Evolutionary conservation across 2,113 vertebrate species (phyloP).

Genomic region (Neolamprologus longior): DNA sequence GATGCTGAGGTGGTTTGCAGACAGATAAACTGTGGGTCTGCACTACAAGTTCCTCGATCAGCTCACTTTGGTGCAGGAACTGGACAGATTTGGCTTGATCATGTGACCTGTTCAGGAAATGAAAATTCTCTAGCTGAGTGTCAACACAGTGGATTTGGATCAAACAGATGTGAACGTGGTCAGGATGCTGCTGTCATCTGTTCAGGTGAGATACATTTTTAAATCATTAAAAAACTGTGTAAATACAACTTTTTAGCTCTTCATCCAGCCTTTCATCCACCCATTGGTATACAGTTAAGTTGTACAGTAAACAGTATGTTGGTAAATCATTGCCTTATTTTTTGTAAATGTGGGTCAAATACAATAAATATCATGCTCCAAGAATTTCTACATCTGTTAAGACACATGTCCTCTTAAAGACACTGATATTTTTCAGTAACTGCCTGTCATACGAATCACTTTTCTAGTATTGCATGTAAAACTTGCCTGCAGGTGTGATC

Average conservation of each 20-base stretch:
- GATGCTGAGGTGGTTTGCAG: not conserved
- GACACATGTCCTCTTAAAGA: rapidly evolving
- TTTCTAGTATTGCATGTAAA: not conserved
- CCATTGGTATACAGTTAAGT: not conserved
- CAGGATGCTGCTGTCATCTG: not conserved
- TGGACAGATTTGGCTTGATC: rapidly evolving
- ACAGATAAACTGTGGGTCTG: rapidly evolving
- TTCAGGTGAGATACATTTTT: not conserved
- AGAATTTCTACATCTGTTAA: not conserved
- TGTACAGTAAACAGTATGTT: not conserved
- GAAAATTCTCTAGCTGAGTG: rapidly evolving
- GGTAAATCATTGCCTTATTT: not conserved
- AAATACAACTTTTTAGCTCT: not conserved
- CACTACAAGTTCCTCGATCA: rapidly evolving
- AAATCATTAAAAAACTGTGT: not conserved
- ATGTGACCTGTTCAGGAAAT: rapidly evolving
- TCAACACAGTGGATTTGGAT: rapidly evolving
- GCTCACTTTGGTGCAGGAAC: not conserved
- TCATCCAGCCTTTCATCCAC: not conserved
- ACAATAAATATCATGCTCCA: not conserved
- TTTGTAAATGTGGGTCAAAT: not conserved
- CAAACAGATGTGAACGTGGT: rapidly evolving
- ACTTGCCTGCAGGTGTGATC: not conserved
- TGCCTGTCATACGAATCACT: not conserved
- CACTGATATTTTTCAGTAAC: not conserved